phyloP scores from a whole-genome alignment of 2,888 invertebrate species.

The Arge pagana region DNA sequence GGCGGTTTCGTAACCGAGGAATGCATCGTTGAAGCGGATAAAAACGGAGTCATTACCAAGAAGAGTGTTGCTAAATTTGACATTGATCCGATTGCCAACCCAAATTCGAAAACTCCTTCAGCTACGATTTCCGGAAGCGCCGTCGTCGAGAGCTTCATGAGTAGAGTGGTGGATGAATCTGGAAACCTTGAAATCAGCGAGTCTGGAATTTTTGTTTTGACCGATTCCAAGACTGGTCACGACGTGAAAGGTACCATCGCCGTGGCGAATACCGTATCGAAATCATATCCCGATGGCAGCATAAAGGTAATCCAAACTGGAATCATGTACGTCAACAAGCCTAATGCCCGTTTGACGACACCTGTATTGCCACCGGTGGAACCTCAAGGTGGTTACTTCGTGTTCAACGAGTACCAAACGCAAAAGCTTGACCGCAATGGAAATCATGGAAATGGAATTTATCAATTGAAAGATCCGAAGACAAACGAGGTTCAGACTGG shows the following conservation, averaged over 20 bases:
- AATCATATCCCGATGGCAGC: background rate
- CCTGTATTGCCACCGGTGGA: no score
- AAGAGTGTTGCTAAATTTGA: no score
- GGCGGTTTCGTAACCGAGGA: background rate
- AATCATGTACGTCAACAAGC: background rate
- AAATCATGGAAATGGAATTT: background rate
- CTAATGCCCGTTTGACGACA: background rate
- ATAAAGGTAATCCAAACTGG: background rate
- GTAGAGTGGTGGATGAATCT: background rate
- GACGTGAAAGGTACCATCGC: background rate
- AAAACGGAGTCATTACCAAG: background rate
- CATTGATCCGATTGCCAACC: no score
- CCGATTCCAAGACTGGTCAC: background rate
- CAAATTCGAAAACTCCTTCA: no score
- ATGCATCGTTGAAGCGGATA: background rate
- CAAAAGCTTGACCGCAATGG: background rate
- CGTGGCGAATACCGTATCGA: background rate
- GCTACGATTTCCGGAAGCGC: slow-evolving; percentile 2
- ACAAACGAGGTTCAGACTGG: slow-evolving; percentile 1
- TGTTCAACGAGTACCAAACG: background rate
- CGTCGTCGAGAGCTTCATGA: background rate
- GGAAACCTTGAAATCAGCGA: background rate
- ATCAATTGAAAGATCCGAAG: slow-evolving; percentile 3
- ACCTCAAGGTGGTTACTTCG: background rate
- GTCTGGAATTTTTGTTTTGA: background rate